Evolutionary conservation across 2,888 invertebrate genomes (phyloP).

Genomic region (Ophion costatus): DNA sequence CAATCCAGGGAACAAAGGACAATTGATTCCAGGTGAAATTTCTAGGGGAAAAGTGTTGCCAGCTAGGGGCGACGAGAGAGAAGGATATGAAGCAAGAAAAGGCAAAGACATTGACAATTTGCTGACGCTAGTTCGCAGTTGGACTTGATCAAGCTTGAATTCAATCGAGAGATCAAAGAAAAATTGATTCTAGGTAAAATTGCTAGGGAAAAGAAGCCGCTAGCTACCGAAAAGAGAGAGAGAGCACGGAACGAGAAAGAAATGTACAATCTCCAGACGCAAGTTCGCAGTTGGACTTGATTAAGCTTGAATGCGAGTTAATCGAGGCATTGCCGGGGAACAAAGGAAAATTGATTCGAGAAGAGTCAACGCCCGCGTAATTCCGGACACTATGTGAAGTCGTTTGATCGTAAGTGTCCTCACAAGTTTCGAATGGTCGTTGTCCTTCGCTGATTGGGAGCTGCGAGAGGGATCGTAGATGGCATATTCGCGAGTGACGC

Average conservation of each 20-base stretch:
- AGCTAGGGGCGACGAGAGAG: too few species aligned
- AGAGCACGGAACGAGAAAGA: not conserved
- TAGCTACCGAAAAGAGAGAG: not conserved
- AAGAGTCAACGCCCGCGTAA: constrained; percentile 23
- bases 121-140: too few species aligned
- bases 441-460: constrained; percentile 37
- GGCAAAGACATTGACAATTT: too few species aligned
- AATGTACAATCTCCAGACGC: not conserved
- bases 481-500: constrained; percentile 43
- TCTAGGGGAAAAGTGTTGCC: too few species aligned
- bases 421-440: constrained; percentile 23
- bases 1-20: constrained; percentile 14
- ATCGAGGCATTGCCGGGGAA: not conserved
- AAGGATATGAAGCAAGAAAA: too few species aligned
- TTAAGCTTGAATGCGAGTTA: constrained; percentile 35
- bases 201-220: too few species aligned
- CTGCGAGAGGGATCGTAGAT: not conserved
- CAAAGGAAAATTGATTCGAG: constrained; percentile 45
- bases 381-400: not conserved
- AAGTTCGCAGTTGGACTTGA: constrained; percentile 1
- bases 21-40: constrained; percentile 16
- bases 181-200: too few species aligned
- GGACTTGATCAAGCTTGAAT: too few species aligned
- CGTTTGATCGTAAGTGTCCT: not conserved
- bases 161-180: too few species aligned